Base-by-base conservation (phyloP, 2,888 invertebrate species). In the Coelinius sp. region DNA sequence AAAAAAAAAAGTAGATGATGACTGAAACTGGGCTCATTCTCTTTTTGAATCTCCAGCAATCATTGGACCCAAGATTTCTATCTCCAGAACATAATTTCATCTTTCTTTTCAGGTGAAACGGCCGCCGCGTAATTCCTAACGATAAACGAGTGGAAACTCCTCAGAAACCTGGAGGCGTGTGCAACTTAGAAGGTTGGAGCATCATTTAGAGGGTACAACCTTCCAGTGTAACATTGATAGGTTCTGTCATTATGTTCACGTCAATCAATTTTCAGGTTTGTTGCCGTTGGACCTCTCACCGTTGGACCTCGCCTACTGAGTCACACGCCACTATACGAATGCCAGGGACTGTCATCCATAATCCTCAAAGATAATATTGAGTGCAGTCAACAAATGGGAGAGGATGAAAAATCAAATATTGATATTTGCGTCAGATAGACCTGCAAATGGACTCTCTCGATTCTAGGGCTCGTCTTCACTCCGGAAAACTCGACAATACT, bases 161-260 rank as follows among this genome's bases (percentile, higher is more conserved):
- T 46, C 24, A 25, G 20, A 70, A 49, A 31, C 38, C 35, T 49
- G 24, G 53, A 76, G 76, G 74, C 74, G 78, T 75, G 74, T 59
- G 74, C 73, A 56, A 56, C 25, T 56, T 53, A 14, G 8, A 56
- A 31, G 56, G 56, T 31, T 31, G 27, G 27, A 56, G 8, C 24
- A 31, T 20, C 56, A 56, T 56, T 56, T 27, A 56, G n/a, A 20
- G 56, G 56, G 17, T 31, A 56, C 27, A 56, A 31, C 27, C 31
- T 14, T 27, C 27, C 27, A 41, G 44, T 73, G 78, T 78, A 62
- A 77, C 79, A 82, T 82, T 46, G 5, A n/a, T 31, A 31, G 31
- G 5, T 31, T 6, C 5, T 82, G 82, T 86, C 85, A 86, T 86
- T 86, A 85, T 83, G 81, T 77, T 79, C 83, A 80, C 82, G 85